Percentiles rank a stretch among this genome's conserved stretches.
phyloP scores from a whole-genome alignment of 2,113 vertebrate species.

The Catagonus wagneri region DNA sequence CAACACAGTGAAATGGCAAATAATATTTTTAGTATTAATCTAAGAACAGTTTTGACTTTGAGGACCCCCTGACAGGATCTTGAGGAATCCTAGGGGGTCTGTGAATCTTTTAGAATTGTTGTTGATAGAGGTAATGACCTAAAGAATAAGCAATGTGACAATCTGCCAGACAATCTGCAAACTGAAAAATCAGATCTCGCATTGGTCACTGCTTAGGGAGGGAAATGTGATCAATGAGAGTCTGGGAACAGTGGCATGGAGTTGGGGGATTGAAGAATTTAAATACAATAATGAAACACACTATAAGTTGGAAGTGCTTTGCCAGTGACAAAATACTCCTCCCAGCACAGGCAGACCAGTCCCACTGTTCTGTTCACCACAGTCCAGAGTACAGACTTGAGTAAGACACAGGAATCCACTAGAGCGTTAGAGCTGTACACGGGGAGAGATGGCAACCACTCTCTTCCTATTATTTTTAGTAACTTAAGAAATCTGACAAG shows the following conservation, averaged over 20 bases:
- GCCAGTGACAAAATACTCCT: background rate
- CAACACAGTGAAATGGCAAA: background rate
- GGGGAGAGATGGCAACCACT: background rate
- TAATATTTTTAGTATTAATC: background rate
- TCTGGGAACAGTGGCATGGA: background rate
- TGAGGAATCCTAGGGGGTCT: background rate
- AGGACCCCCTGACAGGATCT: background rate
- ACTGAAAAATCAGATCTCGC: background rate
- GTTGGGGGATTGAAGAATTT: background rate
- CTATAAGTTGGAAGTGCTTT: background rate
- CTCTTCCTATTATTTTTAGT: background rate
- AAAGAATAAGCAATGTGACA: slow-evolving; percentile 37
- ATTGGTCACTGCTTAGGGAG: background rate
- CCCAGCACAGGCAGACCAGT: background rate
- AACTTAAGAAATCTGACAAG: background rate
- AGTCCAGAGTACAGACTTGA: background rate
- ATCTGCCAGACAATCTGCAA: background rate
- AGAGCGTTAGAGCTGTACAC: background rate
- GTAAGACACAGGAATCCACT: background rate
- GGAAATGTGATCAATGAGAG: background rate
- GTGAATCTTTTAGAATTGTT: background rate
- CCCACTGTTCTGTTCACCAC: background rate
- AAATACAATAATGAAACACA: slow-evolving; percentile 37
- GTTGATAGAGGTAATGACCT: background rate
- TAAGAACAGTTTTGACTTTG: slow-evolving; percentile 22